Evolutionary conservation across 2,113 vertebrate species (phyloP).

Genomic region (Stegastes partitus): DNA sequence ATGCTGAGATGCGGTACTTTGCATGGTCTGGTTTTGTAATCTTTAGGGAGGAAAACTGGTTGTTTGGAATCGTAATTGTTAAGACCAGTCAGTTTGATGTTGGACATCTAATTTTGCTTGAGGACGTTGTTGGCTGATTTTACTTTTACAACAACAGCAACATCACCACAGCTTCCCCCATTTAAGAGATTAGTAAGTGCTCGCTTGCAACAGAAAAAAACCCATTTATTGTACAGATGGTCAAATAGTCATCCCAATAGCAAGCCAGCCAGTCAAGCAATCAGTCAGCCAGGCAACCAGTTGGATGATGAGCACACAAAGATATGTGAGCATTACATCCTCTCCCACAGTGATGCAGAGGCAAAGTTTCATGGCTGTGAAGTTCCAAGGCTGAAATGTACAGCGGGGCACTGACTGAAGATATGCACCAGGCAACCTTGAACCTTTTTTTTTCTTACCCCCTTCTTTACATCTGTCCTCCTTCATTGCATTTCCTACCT

Average conservation of each 20-base stretch:
- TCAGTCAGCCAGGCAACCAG: constrained; percentile 66
- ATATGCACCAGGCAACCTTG: constrained; percentile 78
- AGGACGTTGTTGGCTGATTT: constrained; percentile 30
- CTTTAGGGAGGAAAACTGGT: constrained; percentile 28
- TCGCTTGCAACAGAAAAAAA: constrained; percentile 56
- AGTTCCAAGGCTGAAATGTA: constrained; percentile 77
- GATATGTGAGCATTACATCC: constrained; percentile 76
- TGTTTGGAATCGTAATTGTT: constrained; percentile 56
- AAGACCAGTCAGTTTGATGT: constrained; percentile 57
- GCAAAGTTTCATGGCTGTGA: constrained; percentile 71
- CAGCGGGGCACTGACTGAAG: constrained; percentile 67
- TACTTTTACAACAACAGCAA: constrained; percentile 23
- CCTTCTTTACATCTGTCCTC: constrained; percentile 64
- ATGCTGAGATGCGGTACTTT: constrained; percentile 60
- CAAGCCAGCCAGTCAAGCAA: constrained; percentile 64
- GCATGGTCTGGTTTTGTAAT: constrained; percentile 50
- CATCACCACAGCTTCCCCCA: constrained; percentile 10
- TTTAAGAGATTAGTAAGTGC: constrained; percentile 39
- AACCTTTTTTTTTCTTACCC: constrained; percentile 58
- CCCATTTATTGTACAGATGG: constrained; percentile 63
- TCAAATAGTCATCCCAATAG: constrained; percentile 71
- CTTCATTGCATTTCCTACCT: constrained; percentile 67
- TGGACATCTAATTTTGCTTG: constrained; percentile 46
- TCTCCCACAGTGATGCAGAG: constrained; percentile 70
- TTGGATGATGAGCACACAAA: constrained; percentile 67